Conservation (phyloP, 2,888 invertebrate genomes). For the Caradrina kadenii region DNA sequence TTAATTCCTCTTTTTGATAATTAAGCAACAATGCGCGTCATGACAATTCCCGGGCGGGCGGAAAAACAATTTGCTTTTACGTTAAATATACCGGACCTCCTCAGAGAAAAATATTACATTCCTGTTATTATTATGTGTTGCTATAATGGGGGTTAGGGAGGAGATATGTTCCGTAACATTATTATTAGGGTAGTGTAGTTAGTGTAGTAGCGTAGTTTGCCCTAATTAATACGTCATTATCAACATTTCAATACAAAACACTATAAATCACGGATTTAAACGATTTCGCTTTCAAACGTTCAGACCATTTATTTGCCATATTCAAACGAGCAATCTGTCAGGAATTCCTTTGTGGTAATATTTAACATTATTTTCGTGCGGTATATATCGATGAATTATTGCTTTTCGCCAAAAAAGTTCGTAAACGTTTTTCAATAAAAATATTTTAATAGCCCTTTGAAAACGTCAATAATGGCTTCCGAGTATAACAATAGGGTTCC, state of each 20-base stretch:
- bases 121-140: constrained; percentile 19
- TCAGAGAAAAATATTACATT: constrained; percentile 6
- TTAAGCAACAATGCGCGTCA: constrained; percentile 46
- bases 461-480: constrained; percentile 89
- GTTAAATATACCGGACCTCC: constrained; percentile 28
- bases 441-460: constrained; percentile 87
- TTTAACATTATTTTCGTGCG: constrained; percentile 65
- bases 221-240: constrained; percentile 11
- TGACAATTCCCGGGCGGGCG: constrained; percentile 33
- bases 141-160: neutral
- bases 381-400: constrained; percentile 72
- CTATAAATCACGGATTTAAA: constrained; percentile 51
- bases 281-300: constrained; percentile 45
- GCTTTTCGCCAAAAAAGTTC: constrained; percentile 70
- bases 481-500: constrained; percentile 86
- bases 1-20: constrained; percentile 61
- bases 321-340: constrained; percentile 57
- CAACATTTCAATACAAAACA: constrained; percentile 16
- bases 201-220: neutral
- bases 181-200: neutral
- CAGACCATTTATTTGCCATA: constrained; percentile 48
- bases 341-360: constrained; percentile 56
- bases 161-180: constrained; percentile 14
- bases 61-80: constrained; percentile 47
- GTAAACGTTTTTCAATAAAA: constrained; percentile 83